Percentiles rank a stretch among this genome's conserved stretches.
Evolutionary conservation across 1,140 invertebrate species (phyloP).

Genomic region (Apocrypta bakeri): DNA sequence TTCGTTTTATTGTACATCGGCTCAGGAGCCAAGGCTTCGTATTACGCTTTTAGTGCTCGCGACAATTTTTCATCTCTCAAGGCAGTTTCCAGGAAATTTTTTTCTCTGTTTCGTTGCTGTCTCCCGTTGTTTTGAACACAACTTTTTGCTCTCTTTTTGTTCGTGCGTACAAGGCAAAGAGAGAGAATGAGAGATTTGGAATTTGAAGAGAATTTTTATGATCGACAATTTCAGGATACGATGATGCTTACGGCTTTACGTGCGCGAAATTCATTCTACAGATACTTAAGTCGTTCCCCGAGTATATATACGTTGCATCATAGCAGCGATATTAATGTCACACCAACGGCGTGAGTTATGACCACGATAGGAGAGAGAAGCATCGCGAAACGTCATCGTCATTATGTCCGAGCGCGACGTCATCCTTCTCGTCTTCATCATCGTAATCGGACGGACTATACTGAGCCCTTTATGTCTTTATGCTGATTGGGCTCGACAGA

Average conservation of each 20-base stretch:
- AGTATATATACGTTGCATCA: not conserved
- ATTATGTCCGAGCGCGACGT: not conserved
- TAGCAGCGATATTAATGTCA: not conserved
- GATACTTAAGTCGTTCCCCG: not conserved
- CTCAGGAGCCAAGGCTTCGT: not conserved
- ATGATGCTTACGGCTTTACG: not conserved
- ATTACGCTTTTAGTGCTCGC: slow-evolving; percentile 27
- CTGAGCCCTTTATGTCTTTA: slow-evolving; percentile 33
- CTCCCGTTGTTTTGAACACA: not conserved
- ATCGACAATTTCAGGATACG: not conserved
- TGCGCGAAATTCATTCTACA: not conserved
- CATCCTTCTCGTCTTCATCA: slow-evolving; percentile 23
- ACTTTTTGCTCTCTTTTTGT: not conserved
- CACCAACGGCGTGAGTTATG: not conserved
- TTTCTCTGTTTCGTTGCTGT: not conserved
- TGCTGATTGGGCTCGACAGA: slow-evolving; percentile 27
- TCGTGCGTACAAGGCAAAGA: too few species aligned
- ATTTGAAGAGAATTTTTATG: not conserved
- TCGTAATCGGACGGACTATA: not conserved
- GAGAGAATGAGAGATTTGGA: not conserved
- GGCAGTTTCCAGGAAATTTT: not conserved
- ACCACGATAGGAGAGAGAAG: not conserved
- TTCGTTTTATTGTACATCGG: slow-evolving; percentile 1
- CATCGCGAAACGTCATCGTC: not conserved
- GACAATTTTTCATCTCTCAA: not conserved